Evolutionary conservation across 2,888 invertebrate genomes (phyloP).

Genomic region (Abrostola triplasia): DNA sequence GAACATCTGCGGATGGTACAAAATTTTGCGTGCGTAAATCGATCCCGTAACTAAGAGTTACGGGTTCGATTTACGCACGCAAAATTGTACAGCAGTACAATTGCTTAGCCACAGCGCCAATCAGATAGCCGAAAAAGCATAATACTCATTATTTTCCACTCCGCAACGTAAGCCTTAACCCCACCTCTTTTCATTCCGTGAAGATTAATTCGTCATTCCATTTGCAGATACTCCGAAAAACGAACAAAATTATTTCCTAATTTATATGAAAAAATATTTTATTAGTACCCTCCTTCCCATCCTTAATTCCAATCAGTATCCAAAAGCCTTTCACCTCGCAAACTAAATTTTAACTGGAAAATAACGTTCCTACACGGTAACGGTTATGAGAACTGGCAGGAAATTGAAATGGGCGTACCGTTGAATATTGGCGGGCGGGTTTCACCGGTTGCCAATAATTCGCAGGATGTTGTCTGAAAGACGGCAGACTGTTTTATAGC

Average conservation of each 20-base stretch:
- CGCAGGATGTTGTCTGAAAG: conserved; percentile 75
- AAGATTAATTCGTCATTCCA: not conserved
- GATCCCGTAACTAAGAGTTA: no score
- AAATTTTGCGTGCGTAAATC: no score
- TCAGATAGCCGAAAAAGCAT: no score
- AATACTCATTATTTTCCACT: no score
- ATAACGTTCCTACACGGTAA: conserved; percentile 60
- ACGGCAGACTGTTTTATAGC: conserved; percentile 50
- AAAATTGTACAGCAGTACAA: no score
- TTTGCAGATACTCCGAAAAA: not conserved
- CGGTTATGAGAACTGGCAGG: conserved; percentile 77
- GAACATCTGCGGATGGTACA: no score
- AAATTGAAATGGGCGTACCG: conserved; percentile 85
- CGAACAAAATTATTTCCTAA: not conserved
- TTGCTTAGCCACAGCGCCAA: no score
- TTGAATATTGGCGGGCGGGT: conserved; percentile 76
- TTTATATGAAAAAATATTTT: conserved; percentile 4
- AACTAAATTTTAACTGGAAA: conserved; percentile 56
- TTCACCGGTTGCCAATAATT: conserved; percentile 74
- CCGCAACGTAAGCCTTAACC: no score
- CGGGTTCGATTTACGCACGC: no score
- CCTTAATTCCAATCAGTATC: conserved; percentile 43
- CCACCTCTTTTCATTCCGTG: no score
- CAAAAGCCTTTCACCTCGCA: conserved; percentile 48
- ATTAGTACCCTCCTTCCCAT: not conserved